These are phyloP conservation scores for Malacosoma neustria DNA, from an alignment of 2,888 invertebrate species.

Conservation along the genomic window DNA sequence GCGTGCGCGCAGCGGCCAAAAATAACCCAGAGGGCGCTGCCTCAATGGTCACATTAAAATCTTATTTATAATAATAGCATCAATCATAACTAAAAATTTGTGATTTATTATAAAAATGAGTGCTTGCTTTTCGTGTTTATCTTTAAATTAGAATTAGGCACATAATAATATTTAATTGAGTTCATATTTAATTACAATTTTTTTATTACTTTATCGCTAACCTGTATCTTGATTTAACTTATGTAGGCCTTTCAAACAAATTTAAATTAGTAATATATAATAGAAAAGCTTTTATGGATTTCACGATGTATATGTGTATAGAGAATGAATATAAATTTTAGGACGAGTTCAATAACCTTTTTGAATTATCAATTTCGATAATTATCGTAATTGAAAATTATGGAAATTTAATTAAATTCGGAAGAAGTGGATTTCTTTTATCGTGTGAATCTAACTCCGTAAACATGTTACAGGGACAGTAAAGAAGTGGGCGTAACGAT, in stretches of 20 bases:
- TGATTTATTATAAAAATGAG: neutral
- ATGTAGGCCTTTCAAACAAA: neutral
- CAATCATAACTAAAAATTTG: neutral
- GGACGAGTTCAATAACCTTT: no score
- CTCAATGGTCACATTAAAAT: neutral
- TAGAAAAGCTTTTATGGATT: no score
- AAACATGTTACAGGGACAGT: neutral
- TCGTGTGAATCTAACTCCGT: neutral
- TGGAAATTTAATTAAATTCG: neutral
- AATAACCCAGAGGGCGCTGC: neutral
- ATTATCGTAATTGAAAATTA: no score
- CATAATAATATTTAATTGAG: neutral
- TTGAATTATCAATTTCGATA: no score
- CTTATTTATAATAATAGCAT: neutral
- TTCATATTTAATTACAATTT: no score
- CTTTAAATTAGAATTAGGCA: neutral
- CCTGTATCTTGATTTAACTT: no score
- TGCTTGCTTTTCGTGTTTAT: neutral
- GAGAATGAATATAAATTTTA: no score
- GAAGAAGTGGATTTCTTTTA: neutral
- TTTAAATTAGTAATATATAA: no score
- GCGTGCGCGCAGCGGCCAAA: conserved; percentile 5
- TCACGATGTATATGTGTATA: no score
- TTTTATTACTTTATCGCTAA: neutral
- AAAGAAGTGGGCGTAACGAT: neutral